Evolutionary conservation across 2,888 invertebrate genomes (phyloP), one percentile per base, ranked within the genome.

Genomic region (Alentia gelatinosa): DNA sequence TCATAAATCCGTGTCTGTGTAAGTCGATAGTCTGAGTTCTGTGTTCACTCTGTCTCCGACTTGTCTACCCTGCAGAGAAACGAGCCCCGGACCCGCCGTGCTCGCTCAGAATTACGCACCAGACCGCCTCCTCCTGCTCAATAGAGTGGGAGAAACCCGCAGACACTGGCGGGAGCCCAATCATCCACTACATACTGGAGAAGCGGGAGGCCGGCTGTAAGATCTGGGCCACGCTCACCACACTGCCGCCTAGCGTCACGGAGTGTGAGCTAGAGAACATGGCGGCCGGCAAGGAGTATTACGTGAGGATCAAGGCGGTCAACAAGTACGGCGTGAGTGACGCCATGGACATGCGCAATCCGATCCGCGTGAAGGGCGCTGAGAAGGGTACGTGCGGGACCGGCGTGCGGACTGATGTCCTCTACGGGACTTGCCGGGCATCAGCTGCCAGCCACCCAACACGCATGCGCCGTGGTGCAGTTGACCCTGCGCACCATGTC

Each of bases 161-260:
- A n/a, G 91, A 91, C 40, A 47, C 89, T 37, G 93, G 93, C n/a
- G 92, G 92, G n/a, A 40, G 68, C 19, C 90, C 92, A 0, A 93
- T 96, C 74, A 93, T 94, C 35, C 93, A 94, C 40, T 96, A 96
- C 93, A 94, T 95, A 89, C 93, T 96, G 56, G 96, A 96, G 92
- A 94, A 93, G 89, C 88, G 90, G 9, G 92, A 92, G 35, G 74
- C 91, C 7, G 93, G 93, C 7, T 30, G 79, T 5, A 93, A 94
- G 23, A 93, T 93, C 88, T 96, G 96, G 95, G 93, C 92, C 35
- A 93, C 93, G 89, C 75, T 93, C 1, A 91, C 93, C 47, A 90
- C 90, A 26, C 93, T 93, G 74, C 93, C 93, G n/a, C 84, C 91
- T 37, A 89, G 89, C 56, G 91, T 91, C 75, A 91, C 33, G 15